A percentile compares a stretch with the other conserved stretches of the same genome.
These are phyloP conservation scores for Cyphomyrus plagiostoma DNA, from an alignment of 2,113 vertebrate genomes.

Conservation along the genomic window DNA sequence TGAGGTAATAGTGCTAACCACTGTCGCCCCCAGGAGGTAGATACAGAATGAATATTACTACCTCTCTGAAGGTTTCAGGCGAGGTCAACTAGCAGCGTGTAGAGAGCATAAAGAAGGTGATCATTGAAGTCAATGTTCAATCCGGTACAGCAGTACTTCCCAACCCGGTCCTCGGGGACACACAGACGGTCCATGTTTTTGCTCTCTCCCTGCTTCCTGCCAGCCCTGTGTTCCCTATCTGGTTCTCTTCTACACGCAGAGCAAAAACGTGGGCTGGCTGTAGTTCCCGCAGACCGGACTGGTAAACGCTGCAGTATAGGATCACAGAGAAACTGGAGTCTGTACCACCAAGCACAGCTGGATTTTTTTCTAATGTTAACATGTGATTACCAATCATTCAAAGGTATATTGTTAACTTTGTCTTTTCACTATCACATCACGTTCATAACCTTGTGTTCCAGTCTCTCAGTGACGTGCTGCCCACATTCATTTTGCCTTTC, in stretches of 20 bases:
- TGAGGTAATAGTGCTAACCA: no score
- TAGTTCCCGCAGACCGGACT: no score
- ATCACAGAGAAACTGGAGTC: neutral
- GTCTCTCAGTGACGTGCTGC: neutral
- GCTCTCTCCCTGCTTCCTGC: no score
- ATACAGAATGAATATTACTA: neutral
- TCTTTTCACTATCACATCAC: neutral
- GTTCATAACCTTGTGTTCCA: neutral
- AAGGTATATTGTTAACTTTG: neutral
- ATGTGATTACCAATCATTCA: neutral
- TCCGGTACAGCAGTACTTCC: neutral
- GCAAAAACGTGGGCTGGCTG: no score
- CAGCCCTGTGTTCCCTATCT: no score
- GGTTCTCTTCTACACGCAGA: no score
- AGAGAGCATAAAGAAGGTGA: neutral
- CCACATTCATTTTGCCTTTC: neutral
- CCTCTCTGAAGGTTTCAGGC: neutral
- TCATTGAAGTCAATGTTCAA: neutral
- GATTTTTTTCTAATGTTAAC: neutral
- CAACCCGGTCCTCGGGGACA: no score
- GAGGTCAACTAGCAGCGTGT: neutral
- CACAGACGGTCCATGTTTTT: no score
- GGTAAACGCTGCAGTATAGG: neutral
- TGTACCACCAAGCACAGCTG: neutral
- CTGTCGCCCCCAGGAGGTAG: no score